Conservation (phyloP, 2,113 vertebrate genomes). For the Lontra canadensis region DNA sequence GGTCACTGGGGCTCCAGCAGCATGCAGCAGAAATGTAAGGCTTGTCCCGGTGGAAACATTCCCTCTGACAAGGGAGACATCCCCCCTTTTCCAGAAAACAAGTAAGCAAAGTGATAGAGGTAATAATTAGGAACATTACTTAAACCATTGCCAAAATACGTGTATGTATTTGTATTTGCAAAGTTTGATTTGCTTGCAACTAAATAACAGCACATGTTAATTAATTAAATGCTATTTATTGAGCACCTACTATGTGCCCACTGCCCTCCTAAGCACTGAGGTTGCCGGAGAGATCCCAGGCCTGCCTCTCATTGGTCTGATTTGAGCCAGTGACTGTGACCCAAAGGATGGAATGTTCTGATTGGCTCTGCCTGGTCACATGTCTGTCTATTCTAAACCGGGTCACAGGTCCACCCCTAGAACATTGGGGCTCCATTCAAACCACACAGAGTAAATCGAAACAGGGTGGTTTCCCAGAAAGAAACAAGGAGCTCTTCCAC, state of each 20-base stretch:
- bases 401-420: background rate
- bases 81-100: background rate
- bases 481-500: rapidly evolving
- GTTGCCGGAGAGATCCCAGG: background rate
- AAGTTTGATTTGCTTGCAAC: background rate
- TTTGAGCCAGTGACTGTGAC: too few relatives aligned
- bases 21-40: background rate
- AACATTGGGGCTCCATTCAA: background rate
- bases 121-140: background rate
- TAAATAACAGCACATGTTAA: background rate
- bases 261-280: background rate
- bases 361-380: background rate
- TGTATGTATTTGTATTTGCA: too few relatives aligned
- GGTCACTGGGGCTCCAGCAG: rapidly evolving
- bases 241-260: background rate
- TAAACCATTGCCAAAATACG: background rate
- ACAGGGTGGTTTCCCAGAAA: background rate
- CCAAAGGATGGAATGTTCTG: background rate
- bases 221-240: background rate
- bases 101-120: background rate
- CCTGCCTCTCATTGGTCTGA: background rate
- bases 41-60: background rate
- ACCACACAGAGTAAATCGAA: background rate
- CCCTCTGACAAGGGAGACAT: too few relatives aligned
- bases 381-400: background rate